Evolutionary conservation across 2,113 vertebrate genomes (phyloP).

Genomic region (Phoenicopterus ruber): DNA sequence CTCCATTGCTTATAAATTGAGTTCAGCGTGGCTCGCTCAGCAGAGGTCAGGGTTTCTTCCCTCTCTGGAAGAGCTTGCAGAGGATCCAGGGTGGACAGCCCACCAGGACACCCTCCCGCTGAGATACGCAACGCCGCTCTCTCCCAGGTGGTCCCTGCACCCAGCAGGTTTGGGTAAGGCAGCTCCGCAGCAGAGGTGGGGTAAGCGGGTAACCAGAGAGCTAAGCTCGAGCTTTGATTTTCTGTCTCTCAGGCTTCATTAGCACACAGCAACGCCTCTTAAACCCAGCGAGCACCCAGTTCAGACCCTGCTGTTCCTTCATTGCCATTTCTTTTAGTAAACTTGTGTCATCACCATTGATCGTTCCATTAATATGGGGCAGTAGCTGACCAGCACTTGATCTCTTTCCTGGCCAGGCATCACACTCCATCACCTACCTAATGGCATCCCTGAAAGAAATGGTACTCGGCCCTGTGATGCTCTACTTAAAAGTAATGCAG

Average conservation of each 20-base stretch:
- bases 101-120: neutral
- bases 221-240: neutral
- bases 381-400: neutral
- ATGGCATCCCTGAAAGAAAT: neutral
- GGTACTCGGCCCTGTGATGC: neutral
- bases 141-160: neutral
- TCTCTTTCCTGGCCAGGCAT: neutral
- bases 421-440: neutral
- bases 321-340: neutral
- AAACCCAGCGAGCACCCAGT: fast-evolving
- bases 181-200: neutral
- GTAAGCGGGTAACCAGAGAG: neutral
- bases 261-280: neutral
- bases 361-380: neutral
- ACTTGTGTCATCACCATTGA: neutral
- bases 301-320: neutral
- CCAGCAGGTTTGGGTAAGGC: neutral
- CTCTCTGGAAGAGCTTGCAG: neutral
- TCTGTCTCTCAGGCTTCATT: neutral
- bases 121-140: too few relatives aligned
- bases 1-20: neutral
- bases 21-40: neutral
- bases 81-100: neutral
- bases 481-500: neutral
- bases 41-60: neutral